Percentiles rank a stretch among this genome's conserved stretches.
Evolutionary conservation across 2,797 vertebrate species (phyloP).

Genomic region (Urosaurus nigricauda): DNA sequence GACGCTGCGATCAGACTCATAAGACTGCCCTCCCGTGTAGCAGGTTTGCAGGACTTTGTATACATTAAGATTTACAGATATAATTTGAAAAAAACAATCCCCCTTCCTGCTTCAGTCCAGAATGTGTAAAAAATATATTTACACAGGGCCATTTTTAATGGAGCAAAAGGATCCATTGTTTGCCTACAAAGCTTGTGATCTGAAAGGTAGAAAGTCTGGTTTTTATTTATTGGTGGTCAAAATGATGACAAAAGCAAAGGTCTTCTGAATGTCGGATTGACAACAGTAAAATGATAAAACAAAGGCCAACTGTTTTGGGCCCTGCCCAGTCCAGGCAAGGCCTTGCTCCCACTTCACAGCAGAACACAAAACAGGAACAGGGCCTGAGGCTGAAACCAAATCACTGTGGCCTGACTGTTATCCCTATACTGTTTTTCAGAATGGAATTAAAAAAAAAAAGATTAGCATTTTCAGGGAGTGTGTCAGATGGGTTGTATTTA

Average conservation of each 20-base stretch:
- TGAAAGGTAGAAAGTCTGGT: neutral
- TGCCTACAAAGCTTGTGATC: slow-evolving; percentile 2
- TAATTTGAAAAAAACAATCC: neutral
- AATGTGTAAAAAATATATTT: neutral
- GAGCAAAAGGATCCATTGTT: neutral
- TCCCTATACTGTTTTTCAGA: slow-evolving; percentile 34
- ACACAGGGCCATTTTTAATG: neutral
- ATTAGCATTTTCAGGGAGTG: neutral
- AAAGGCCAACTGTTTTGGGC: neutral
- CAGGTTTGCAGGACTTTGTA: neutral
- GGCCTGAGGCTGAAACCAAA: slow-evolving; percentile 18
- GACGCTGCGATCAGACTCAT: slow-evolving; percentile 1
- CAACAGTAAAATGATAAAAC: slow-evolving; percentile 27
- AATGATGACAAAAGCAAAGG: slow-evolving; percentile 67
- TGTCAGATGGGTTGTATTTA: neutral
- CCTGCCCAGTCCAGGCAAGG: slow-evolving; percentile 28
- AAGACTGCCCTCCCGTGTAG: neutral
- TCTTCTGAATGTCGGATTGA: slow-evolving; percentile 64
- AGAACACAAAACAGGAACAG: slow-evolving; percentile 36
- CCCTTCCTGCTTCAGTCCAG: too few species aligned
- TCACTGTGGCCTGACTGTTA: slow-evolving; percentile 30
- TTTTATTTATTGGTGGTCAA: slow-evolving; percentile 53
- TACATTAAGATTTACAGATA: neutral
- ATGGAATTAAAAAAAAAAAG: neutral
- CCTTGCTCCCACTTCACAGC: neutral